A percentile compares a stretch with the other conserved stretches of the same genome.
These are phyloP conservation scores for Epinotia brunnichana DNA, from an alignment of 2,888 invertebrate genomes.

Conservation along the genomic window DNA sequence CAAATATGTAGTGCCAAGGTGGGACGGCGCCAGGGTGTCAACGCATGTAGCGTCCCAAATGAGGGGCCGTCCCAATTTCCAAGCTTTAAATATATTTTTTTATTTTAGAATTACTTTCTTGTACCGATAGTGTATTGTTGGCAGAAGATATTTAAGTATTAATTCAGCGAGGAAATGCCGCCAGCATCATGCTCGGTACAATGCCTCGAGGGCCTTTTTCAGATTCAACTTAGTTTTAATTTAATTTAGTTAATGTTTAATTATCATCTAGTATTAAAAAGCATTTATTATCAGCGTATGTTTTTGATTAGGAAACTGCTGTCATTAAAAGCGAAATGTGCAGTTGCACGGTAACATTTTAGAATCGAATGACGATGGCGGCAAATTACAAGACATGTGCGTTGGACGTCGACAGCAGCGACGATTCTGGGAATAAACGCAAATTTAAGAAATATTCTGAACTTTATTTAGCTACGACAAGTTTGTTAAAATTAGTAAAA, in stretches of 20 bases:
- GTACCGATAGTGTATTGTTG: no score
- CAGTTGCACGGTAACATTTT: constrained; percentile 31
- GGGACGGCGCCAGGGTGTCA: no score
- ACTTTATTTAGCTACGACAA: not conserved
- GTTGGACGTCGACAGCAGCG: constrained; percentile 51
- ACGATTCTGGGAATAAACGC: constrained; percentile 37
- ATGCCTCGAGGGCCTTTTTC: no score
- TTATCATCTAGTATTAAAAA: not conserved
- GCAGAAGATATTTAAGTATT: not conserved
- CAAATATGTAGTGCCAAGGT: no score
- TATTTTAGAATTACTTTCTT: not conserved
- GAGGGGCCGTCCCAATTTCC: no score
- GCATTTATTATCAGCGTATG: not conserved
- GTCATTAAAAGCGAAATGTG: not conserved
- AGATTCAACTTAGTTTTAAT: no score
- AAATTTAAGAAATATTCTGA: constrained; percentile 30
- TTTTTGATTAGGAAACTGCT: not conserved
- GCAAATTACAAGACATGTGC: constrained; percentile 50
- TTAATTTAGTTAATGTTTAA: no score
- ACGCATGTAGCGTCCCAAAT: no score
- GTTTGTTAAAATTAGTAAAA: not conserved
- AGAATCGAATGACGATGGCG: constrained; percentile 38
- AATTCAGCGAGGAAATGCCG: no score
- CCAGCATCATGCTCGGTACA: no score
- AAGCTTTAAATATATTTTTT: no score